Conservation (phyloP, 2,113 vertebrate genomes). For the Passer domesticus region DNA sequence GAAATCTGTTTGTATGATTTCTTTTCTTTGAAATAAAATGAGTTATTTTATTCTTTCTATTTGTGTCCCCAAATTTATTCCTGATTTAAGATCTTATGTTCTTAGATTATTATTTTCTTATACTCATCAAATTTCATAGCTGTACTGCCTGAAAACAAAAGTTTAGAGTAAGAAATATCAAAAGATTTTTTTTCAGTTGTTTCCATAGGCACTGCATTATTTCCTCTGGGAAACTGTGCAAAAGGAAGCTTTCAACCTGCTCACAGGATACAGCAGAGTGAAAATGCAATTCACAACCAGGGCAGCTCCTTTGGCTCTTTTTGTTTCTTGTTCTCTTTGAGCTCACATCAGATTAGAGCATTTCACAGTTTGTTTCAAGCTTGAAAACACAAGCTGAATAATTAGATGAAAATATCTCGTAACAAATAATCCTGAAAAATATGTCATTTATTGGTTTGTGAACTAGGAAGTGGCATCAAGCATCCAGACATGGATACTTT, state of each 20-base stretch:
- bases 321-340: neutral
- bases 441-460: constrained; percentile 11
- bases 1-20: neutral
- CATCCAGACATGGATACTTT: constrained; percentile 10
- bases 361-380: constrained; percentile 40
- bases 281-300: neutral
- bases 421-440: constrained; percentile 18
- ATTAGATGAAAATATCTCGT: constrained; percentile 28
- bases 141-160: neutral
- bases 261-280: neutral
- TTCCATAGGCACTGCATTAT: neutral
- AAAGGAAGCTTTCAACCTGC: neutral
- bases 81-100: neutral
- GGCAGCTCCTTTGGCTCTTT: neutral
- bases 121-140: neutral
- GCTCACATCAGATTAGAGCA: neutral
- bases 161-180: constrained; percentile 11
- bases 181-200: neutral
- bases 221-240: constrained; percentile 10
- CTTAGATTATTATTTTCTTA: neutral
- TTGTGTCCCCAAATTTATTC: neutral
- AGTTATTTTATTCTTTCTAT: neutral
- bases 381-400: constrained; percentile 51
- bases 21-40: neutral
- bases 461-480: constrained; percentile 21